phyloP scores from a whole-genome alignment of 2,888 invertebrate genomes.

The Cyclophora punctaria region DNA sequence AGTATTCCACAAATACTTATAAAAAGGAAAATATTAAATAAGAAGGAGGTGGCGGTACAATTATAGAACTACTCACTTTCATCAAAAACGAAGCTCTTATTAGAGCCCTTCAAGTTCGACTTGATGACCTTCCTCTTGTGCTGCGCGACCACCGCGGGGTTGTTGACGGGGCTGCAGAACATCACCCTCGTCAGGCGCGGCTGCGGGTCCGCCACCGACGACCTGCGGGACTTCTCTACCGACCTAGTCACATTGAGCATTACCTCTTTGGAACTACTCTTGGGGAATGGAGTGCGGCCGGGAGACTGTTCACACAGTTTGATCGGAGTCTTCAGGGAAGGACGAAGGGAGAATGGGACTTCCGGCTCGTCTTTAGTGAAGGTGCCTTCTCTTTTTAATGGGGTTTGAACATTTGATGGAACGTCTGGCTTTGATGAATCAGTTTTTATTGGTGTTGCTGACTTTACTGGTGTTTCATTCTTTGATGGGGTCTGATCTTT shows the following conservation, averaged over 20 bases:
- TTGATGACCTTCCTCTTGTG: slow-evolving; percentile 57
- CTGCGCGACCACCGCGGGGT: slow-evolving; percentile 31
- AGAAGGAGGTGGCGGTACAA: too few species aligned
- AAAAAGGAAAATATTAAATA: too few species aligned
- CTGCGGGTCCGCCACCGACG: slow-evolving; percentile 25
- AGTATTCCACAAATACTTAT: too few species aligned
- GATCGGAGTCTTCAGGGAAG: slow-evolving; percentile 30
- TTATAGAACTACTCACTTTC: slow-evolving; percentile 36
- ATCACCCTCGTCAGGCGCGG: slow-evolving; percentile 50
- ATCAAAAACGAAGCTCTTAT: slow-evolving; percentile 63
- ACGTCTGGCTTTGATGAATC: background rate
- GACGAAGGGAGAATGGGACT: slow-evolving; percentile 5
- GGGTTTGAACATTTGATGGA: slow-evolving; percentile 20
- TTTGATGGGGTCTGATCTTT: too few species aligned
- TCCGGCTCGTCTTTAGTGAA: slow-evolving; percentile 53
- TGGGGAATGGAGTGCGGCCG: slow-evolving; percentile 55
- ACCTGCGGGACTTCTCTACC: slow-evolving; percentile 42
- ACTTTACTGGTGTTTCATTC: background rate
- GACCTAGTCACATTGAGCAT: slow-evolving; percentile 51
- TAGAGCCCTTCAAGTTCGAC: slow-evolving; percentile 66
- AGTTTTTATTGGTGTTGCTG: background rate
- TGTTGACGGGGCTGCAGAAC: slow-evolving; percentile 63
- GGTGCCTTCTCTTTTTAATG: slow-evolving; percentile 56
- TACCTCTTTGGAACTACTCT: slow-evolving; percentile 33
- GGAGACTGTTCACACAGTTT: slow-evolving; percentile 45